Percentiles rank a stretch among this genome's conserved stretches.
Evolutionary conservation across 2,888 invertebrate species (phyloP).

Genomic region (Caenorhabditis zanzibari): DNA sequence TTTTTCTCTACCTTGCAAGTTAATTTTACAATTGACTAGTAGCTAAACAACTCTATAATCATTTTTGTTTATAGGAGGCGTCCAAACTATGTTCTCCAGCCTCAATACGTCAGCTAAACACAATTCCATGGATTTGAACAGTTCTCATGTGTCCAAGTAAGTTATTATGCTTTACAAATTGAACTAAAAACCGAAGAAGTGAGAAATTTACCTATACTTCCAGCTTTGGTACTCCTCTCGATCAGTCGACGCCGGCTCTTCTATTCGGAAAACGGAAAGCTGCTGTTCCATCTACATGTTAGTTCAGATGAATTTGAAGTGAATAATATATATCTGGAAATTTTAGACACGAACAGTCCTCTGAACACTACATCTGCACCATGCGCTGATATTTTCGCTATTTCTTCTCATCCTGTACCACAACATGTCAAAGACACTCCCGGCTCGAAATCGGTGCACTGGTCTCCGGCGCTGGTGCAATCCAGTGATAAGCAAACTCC

Average conservation of each 20-base stretch:
- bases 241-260: slow-evolving; percentile 62
- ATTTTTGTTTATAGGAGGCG: slow-evolving; percentile 10
- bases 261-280: slow-evolving; percentile 56
- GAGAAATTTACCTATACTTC: slow-evolving; percentile 1
- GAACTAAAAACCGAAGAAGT: neutral
- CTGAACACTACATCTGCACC: slow-evolving; percentile 63
- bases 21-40: no score
- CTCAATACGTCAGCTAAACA: slow-evolving; percentile 30
- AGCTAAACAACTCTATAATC: no score
- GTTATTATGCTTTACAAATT: neutral
- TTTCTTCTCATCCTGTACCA: slow-evolving; percentile 64
- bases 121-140: slow-evolving; percentile 36
- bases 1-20: neutral
- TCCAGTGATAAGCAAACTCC: slow-evolving; percentile 25
- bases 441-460: slow-evolving; percentile 66
- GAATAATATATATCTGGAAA: neutral
- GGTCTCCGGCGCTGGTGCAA: slow-evolving; percentile 71
- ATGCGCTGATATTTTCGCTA: slow-evolving; percentile 74
- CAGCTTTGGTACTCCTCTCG: slow-evolving; percentile 59
- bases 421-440: slow-evolving; percentile 69
- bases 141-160: slow-evolving; percentile 38
- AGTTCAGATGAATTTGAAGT: neutral
- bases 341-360: slow-evolving; percentile 64
- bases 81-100: slow-evolving; percentile 46
- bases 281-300: slow-evolving; percentile 30